Evolutionary conservation across 2,797 vertebrate genomes (phyloP).

Genomic region (Pangasius djambal): DNA sequence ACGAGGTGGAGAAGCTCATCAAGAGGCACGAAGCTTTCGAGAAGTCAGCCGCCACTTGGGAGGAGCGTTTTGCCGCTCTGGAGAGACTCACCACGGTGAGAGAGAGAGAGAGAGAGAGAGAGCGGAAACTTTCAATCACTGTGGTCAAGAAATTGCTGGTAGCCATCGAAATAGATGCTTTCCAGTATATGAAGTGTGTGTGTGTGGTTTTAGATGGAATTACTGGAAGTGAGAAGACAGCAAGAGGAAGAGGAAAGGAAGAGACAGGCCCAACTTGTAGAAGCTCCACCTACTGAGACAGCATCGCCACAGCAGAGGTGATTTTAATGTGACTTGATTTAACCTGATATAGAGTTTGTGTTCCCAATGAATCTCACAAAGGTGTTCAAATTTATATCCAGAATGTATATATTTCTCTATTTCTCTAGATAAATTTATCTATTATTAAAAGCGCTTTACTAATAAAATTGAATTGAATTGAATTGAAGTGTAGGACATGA

Average conservation of each 20-base stretch:
- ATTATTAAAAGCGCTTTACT: too few relatives aligned
- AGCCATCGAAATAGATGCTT: neutral
- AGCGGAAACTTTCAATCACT: neutral
- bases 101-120: neutral
- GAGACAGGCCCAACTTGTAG: constrained; percentile 82
- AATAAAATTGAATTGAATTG: too few relatives aligned
- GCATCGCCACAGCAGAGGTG: constrained; percentile 84
- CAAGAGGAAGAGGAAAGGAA: constrained; percentile 93
- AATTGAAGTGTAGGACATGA: neutral
- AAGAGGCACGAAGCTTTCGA: constrained; percentile 97
- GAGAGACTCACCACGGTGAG: constrained; percentile 92
- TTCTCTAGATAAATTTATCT: too few relatives aligned
- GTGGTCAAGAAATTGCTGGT: neutral
- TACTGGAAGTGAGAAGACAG: constrained; percentile 91
- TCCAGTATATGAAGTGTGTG: neutral
- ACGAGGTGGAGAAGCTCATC: constrained; percentile 94
- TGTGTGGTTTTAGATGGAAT: constrained; percentile 79
- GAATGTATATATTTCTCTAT: too few relatives aligned
- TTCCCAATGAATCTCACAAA: neutral
- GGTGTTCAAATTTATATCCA: neutral
- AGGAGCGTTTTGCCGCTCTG: constrained; percentile 91
- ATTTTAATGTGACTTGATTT: constrained; percentile 24
- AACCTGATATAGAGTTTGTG: neutral
- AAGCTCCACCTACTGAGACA: constrained; percentile 63
- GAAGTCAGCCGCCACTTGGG: constrained; percentile 95